These are phyloP conservation scores for Drosophila watanabei DNA, from an alignment of 1,140 invertebrate species.

Conservation along the genomic window DNA sequence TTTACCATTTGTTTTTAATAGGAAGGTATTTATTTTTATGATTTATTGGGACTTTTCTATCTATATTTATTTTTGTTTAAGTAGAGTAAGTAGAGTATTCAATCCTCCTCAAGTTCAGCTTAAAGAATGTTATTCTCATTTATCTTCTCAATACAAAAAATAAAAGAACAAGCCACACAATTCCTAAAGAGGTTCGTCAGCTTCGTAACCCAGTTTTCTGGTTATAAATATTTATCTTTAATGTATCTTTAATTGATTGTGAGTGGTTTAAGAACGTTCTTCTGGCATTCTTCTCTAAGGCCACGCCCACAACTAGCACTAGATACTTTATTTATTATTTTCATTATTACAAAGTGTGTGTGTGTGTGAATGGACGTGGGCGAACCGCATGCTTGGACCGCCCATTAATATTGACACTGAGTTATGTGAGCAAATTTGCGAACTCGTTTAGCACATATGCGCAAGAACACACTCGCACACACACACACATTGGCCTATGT, in stretches of 20 bases:
- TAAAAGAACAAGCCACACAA: constrained; percentile 3
- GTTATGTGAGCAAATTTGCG: constrained; percentile 66
- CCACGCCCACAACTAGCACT: constrained; percentile 59
- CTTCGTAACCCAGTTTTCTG: constrained; percentile 58
- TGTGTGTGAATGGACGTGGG: constrained; percentile 18
- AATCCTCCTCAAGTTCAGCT: background rate
- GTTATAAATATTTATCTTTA: constrained; percentile 43
- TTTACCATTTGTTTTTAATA: background rate
- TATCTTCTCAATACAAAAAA: constrained; percentile 2
- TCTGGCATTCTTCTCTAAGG: constrained; percentile 10
- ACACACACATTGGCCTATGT: constrained; percentile 13
- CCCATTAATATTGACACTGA: constrained; percentile 76
- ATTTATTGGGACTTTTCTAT: background rate
- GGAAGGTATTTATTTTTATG: background rate
- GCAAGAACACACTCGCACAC: constrained; percentile 10
- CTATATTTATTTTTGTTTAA: background rate
- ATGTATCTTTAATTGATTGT: constrained; percentile 68
- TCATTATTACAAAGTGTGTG: constrained; percentile 13
- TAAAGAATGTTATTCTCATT: background rate
- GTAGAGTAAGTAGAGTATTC: background rate
- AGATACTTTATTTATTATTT: constrained; percentile 18
- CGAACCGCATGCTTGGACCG: constrained; percentile 30
- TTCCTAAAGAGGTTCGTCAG: constrained; percentile 47
- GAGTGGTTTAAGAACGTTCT: constrained; percentile 50
- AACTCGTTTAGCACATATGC: constrained; percentile 49